A percentile compares a stretch with the other conserved stretches of the same genome.
Evolutionary conservation across 2,888 invertebrate species (phyloP).

Genomic region (Alentia gelatinosa): DNA sequence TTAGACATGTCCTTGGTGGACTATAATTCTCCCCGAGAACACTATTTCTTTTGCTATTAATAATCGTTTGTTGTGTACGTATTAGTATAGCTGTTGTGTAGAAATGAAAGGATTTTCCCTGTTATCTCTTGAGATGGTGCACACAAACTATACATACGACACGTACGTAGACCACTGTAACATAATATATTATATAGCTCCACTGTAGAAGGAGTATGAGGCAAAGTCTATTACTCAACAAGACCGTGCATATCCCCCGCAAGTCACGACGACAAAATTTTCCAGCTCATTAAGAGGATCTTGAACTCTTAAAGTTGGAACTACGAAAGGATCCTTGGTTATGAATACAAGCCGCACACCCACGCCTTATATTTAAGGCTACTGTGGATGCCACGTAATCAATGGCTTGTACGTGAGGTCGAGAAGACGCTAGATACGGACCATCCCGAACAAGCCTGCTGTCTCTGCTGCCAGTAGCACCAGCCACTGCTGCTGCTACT

Average conservation of each 20-base stretch:
- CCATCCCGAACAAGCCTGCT: neutral
- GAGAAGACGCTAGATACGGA: neutral
- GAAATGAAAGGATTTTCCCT: too few relatives aligned
- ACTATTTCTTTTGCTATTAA: too few relatives aligned
- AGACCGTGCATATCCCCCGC: neutral
- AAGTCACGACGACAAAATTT: neutral
- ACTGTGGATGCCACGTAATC: neutral
- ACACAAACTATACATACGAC: too few relatives aligned
- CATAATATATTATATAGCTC: too few relatives aligned
- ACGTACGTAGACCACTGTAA: too few relatives aligned
- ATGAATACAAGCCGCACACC: neutral
- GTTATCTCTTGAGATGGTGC: too few relatives aligned
- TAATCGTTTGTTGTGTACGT: too few relatives aligned
- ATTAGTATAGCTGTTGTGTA: too few relatives aligned
- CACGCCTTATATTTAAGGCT: neutral
- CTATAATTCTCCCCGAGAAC: too few relatives aligned
- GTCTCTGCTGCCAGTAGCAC: neutral
- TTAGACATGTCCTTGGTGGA: too few relatives aligned
- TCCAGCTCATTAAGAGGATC: neutral
- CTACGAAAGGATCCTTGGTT: neutral
- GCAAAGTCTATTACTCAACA: neutral
- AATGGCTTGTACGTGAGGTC: neutral
- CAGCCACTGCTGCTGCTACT: neutral
- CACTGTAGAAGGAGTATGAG: neutral
- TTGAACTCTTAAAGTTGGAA: neutral